Base-by-base conservation (phyloP, 2,888 invertebrate species). In the Baronia brevicornis region DNA sequence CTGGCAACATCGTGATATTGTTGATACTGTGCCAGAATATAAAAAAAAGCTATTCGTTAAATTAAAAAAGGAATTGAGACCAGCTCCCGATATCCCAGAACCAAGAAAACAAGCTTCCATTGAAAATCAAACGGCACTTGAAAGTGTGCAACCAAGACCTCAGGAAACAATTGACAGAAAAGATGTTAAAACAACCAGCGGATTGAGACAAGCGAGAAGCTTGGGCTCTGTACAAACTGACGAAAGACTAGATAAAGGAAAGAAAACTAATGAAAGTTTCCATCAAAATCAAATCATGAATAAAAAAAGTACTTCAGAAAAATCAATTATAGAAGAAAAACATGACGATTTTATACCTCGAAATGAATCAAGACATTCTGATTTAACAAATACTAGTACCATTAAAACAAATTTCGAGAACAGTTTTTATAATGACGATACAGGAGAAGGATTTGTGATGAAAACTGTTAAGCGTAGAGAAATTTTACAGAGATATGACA, bases 1-100 rank as follows among this genome's bases (percentile, higher is more conserved):
- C 31, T 94, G 94, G 94, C 91, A 91, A 56, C 94, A 94, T 60
- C 86, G 94, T 17, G 94, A 94, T 48, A 85, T 94, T 39, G 93
- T 94, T 0, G 93, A 92, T 48, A 89, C 91, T 6, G 86, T 87
- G 20, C 80, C 84, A 7, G 86, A 87, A 43, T 86, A 82, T 39
- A 80, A 82, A 43, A 84, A 84, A 41, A 80, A 73, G 36, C 55
- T 82, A n/a, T 78, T 79, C 51, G 71, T 74, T 35, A 80, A 74
- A 54, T 55, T 80, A 44, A 78, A 77, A 36, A 80, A 84, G 38
- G 82, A 80, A 44, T 49, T 78, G 34, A 60, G 79, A 44, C 72
- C 79, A 7, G 79, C 79, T 2, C 77, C 79, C 3, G 74, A 79
- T 36, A 61, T 75, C 33, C 77, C 84, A 19, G 74, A 73, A 29